These are phyloP conservation scores for Apocrypta bakeri DNA, from an alignment of 1,140 invertebrate genomes.

Conservation along the genomic window DNA sequence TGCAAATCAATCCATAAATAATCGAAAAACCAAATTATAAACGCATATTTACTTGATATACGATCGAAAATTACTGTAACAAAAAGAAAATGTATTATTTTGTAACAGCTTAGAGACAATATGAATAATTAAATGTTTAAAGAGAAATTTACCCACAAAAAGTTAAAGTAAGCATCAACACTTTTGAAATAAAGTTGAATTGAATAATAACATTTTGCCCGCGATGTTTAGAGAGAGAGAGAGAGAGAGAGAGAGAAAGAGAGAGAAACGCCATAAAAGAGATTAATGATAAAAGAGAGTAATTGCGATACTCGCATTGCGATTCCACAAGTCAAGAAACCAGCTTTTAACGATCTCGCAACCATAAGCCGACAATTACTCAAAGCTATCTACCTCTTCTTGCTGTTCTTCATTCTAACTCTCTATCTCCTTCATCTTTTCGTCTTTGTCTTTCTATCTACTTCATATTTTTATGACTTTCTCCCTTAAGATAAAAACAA, in stretches of 20 bases:
- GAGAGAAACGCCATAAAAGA: background rate
- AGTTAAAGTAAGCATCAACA: too few species aligned
- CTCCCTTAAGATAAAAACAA: background rate
- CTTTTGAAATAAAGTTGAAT: background rate
- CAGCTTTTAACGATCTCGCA: slow-evolving; percentile 65
- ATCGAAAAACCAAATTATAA: background rate
- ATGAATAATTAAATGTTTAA: too few species aligned
- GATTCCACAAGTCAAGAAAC: slow-evolving; percentile 45
- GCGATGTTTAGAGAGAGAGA: too few species aligned
- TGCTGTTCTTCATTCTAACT: slow-evolving; percentile 15
- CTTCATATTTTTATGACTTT: slow-evolving; percentile 28
- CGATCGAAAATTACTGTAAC: too few species aligned
- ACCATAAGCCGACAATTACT: slow-evolving; percentile 69
- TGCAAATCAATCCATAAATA: background rate
- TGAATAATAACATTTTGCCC: slow-evolving; percentile 2
- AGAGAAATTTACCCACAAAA: too few species aligned
- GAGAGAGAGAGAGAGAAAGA: too few species aligned
- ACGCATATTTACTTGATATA: too few species aligned
- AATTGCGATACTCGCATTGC: slow-evolving; percentile 12
- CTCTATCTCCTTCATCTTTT: slow-evolving; percentile 58
- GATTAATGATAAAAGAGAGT: slow-evolving; percentile 39
- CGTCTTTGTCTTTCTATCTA: slow-evolving; percentile 50
- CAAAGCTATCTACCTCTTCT: slow-evolving; percentile 57
- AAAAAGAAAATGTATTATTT: too few species aligned
- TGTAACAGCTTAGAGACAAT: too few species aligned